Conservation (phyloP, 64 coral and sea anemone genomes). For the Pocillopora damicornis region DNA sequence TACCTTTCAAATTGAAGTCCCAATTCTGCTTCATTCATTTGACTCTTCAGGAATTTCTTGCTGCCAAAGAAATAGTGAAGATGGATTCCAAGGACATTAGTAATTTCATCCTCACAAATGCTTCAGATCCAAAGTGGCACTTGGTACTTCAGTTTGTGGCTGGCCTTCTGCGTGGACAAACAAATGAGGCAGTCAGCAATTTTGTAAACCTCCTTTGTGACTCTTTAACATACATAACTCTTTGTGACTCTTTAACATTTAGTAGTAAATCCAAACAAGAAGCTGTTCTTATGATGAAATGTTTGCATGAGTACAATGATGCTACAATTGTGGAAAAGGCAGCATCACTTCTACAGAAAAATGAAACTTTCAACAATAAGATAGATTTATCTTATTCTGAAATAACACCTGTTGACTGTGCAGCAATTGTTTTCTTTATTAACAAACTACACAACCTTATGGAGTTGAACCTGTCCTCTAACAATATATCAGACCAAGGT, state of each 20-base stretch:
- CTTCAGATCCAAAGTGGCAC: conserved; percentile 19
- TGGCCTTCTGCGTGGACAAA: neutral
- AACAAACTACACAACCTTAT: neutral
- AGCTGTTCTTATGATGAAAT: neutral
- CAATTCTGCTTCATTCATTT: conserved; percentile 46
- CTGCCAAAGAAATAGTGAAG: conserved; percentile 34
- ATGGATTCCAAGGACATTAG: neutral
- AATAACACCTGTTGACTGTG: conserved; percentile 25
- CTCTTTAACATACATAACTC: neutral
- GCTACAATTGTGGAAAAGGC: neutral
- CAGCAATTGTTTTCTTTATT: conserved; percentile 23
- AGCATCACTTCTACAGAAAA: conserved; percentile 17
- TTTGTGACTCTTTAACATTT: neutral
- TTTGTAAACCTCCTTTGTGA: neutral
- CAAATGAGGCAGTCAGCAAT: neutral
- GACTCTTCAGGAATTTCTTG: conserved; percentile 43
- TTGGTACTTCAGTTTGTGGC: conserved; percentile 34
- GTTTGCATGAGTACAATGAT: conserved; percentile 22
- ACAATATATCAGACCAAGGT: neutral
- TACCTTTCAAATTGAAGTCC: conserved; percentile 5
- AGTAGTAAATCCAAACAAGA: neutral
- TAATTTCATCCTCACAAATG: conserved; percentile 2
- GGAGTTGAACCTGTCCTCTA: neutral
- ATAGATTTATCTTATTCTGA: neutral
- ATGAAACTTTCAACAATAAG: neutral